Evolutionary conservation across 2,797 vertebrate genomes (phyloP).

Genomic region (Streptopelia turtur): DNA sequence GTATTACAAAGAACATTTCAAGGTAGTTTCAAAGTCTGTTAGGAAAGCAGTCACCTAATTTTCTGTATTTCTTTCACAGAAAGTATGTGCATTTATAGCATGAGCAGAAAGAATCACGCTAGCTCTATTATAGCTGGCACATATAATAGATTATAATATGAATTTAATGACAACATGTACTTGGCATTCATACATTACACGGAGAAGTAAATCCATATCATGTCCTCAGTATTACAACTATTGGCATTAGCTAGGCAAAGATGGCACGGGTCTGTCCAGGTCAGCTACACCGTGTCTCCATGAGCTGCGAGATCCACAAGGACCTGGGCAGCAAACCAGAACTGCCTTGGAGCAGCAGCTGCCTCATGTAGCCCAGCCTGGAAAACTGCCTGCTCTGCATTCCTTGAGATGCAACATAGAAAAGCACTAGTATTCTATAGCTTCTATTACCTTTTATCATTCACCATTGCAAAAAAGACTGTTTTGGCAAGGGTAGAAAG

Average conservation of each 20-base stretch:
- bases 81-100: neutral
- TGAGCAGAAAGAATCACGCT: neutral
- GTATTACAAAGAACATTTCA: neutral
- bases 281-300: neutral
- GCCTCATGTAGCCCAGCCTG: neutral
- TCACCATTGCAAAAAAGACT: neutral
- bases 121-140: neutral
- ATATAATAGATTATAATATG: neutral
- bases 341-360: neutral
- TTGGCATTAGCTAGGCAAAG: neutral
- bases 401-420: accelerated
- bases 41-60: neutral
- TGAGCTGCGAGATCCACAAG: neutral
- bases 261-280: neutral
- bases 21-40: neutral
- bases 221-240: neutral
- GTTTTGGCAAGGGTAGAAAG: neutral
- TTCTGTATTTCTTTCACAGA: neutral
- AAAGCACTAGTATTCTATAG: neutral
- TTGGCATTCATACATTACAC: neutral
- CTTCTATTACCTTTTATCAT: neutral
- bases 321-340: neutral
- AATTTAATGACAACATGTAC: neutral
- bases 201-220: neutral
- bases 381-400: neutral